Evolutionary conservation across 2,888 invertebrate genomes (phyloP).

Genomic region (Halictus quadricinctus): DNA sequence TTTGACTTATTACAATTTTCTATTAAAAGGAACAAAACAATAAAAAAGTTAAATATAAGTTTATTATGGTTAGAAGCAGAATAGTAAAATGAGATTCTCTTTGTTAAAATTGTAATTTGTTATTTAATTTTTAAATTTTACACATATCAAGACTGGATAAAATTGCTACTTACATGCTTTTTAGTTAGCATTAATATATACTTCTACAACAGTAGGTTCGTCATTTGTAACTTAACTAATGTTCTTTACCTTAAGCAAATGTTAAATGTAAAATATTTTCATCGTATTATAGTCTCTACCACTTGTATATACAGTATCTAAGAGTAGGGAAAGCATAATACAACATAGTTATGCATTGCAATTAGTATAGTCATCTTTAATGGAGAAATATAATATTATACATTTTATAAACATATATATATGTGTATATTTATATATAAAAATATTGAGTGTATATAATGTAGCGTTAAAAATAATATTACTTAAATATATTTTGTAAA

Average conservation of each 20-base stretch:
- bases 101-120: conserved; percentile 25
- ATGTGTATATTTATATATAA: not conserved
- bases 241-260: not conserved
- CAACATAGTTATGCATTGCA: conserved; percentile 6
- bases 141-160: conserved; percentile 51
- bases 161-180: conserved; percentile 13
- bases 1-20: not conserved
- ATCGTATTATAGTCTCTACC: conserved; percentile 1
- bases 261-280: conserved; percentile 28
- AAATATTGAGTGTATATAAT: conserved; percentile 19
- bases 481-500: conserved; percentile 33
- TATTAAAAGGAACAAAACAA: not conserved
- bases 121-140: conserved; percentile 40
- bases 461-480: conserved; percentile 3
- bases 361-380: conserved; percentile 17
- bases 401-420: conserved; percentile 31
- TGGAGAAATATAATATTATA: conserved; percentile 1
- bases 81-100: conserved; percentile 4
- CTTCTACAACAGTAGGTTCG: not conserved
- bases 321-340: conserved; percentile 15
- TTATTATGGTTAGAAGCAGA: not conserved
- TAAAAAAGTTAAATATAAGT: not conserved
- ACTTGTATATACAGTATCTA: conserved; percentile 27
- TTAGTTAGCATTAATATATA: conserved; percentile 20
- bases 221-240: conserved; percentile 2